These are phyloP conservation scores for Homalodisca vitripennis DNA, from an alignment of 1,140 invertebrate genomes.

Conservation along the genomic window DNA sequence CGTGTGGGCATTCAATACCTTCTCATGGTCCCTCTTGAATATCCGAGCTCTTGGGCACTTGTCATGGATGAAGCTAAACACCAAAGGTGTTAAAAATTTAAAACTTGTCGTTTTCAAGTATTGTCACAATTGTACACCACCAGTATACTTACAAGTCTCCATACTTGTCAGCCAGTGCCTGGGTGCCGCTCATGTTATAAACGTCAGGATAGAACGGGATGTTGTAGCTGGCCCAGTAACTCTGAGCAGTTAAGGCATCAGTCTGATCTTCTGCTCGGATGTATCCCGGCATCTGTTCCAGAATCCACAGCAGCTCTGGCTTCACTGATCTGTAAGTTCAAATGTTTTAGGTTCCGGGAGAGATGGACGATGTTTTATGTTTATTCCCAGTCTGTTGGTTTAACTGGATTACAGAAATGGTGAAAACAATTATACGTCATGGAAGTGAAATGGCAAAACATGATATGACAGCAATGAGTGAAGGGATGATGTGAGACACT, in stretches of 20 bases:
- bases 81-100: neutral
- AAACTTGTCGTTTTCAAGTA: too few species aligned
- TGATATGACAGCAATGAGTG: too few species aligned
- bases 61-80: conserved; percentile 49
- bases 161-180: conserved; percentile 57
- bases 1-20: conserved; percentile 52
- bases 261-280: conserved; percentile 31
- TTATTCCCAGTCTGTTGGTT: too few species aligned
- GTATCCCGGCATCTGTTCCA: conserved; percentile 65
- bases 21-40: conserved; percentile 51
- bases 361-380: neutral
- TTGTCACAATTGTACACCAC: too few species aligned
- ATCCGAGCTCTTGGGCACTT: conserved; percentile 58
- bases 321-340: neutral
- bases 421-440: too few species aligned
- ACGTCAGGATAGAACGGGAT: conserved; percentile 64
- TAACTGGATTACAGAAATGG: too few species aligned
- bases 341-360: neutral
- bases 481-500: too few species aligned
- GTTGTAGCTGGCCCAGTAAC: conserved; percentile 77
- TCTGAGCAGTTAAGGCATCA: conserved; percentile 43
- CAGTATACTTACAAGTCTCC: conserved; percentile 69
- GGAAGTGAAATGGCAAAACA: too few species aligned
- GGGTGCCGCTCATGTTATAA: conserved; percentile 62
- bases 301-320: conserved; percentile 58